phyloP scores from a whole-genome alignment of 2,797 vertebrate species.

The Rhabdophis nuchalis region DNA sequence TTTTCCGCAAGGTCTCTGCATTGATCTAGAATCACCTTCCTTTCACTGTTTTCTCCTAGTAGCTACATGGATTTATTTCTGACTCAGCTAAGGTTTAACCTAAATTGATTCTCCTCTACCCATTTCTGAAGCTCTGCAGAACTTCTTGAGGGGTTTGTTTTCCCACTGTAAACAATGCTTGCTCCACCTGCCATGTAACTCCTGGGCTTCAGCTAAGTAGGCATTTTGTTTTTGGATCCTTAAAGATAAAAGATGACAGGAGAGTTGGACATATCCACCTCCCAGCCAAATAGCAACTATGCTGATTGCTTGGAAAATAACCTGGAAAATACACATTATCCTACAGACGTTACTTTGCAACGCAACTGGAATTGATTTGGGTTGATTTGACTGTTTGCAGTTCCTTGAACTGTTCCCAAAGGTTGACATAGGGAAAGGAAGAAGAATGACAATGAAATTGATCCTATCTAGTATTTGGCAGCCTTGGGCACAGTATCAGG shows the following conservation, averaged over 20 bases:
- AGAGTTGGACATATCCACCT: not conserved
- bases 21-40: not conserved
- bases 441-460: not conserved
- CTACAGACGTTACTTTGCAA: not conserved
- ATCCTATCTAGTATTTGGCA: not conserved
- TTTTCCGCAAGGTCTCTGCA: not conserved
- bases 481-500: not conserved
- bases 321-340: not conserved
- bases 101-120: not conserved
- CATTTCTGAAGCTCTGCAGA: not conserved
- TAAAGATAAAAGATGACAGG: not conserved
- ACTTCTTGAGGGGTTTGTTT: not conserved
- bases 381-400: not conserved
- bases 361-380: not conserved
- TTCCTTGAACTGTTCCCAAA: not conserved
- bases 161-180: not conserved
- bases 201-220: not conserved
- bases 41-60: not conserved
- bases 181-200: not conserved
- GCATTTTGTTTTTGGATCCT: not conserved
- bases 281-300: not conserved
- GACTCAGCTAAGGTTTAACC: not conserved
- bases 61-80: not conserved
- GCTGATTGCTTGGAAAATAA: not conserved
- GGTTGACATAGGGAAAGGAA: not conserved